Conservation (phyloP, 1,140 invertebrate species). For the Cylas formicarius region DNA sequence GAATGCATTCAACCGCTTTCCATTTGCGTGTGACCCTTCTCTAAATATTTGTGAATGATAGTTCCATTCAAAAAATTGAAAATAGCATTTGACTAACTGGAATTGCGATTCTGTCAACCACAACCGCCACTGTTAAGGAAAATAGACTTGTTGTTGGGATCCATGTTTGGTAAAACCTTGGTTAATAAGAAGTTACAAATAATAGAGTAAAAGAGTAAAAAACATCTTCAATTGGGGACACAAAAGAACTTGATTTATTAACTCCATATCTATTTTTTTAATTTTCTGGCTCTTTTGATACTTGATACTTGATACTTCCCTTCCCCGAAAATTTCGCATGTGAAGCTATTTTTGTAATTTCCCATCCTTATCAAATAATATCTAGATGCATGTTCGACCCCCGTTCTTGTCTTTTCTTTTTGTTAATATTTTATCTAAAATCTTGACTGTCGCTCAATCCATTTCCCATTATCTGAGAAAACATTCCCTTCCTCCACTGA, state of each 20-base stretch:
- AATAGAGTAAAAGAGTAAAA: conserved; percentile 17
- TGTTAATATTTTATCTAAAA: too few relatives aligned
- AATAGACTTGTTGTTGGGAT: conserved; percentile 5
- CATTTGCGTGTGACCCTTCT: conserved; percentile 22
- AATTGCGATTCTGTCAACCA: conserved; percentile 20
- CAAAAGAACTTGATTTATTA: conserved; percentile 9
- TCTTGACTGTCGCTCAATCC: too few relatives aligned
- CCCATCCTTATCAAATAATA: too few relatives aligned
- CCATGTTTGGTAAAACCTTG: conserved; percentile 4
- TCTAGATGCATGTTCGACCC: too few relatives aligned
- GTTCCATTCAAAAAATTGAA: conserved; percentile 15
- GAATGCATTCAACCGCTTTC: conserved; percentile 13
- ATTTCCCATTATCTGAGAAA: too few relatives aligned
- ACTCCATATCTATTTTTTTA: too few relatives aligned
- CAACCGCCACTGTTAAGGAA: conserved; percentile 16
- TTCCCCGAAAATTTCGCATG: too few relatives aligned
- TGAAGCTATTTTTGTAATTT: too few relatives aligned
- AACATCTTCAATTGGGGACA: conserved; percentile 21
- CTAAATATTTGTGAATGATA: conserved; percentile 20
- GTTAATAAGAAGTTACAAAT: conserved; percentile 11
- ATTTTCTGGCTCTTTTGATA: too few relatives aligned
- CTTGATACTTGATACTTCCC: too few relatives aligned
- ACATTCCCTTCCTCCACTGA: too few relatives aligned
- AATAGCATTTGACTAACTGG: conserved; percentile 15
- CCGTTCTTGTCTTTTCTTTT: too few relatives aligned